Evolutionary conservation across 2,113 vertebrate species (phyloP).

Genomic region (Vireo altiloquus): DNA sequence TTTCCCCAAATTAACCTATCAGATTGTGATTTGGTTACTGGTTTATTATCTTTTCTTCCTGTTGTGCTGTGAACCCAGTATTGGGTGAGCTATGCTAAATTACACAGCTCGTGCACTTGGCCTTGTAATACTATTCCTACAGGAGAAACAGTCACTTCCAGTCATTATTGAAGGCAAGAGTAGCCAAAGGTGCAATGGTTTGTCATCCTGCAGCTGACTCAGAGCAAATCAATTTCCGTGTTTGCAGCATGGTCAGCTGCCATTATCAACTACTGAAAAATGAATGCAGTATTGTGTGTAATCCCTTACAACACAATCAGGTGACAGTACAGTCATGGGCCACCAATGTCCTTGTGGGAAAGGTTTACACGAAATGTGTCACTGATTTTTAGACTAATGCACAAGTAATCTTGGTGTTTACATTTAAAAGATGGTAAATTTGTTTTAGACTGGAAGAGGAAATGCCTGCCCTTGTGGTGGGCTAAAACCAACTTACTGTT

Average conservation of each 20-base stretch:
- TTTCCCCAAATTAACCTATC: neutral
- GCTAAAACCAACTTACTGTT: neutral
- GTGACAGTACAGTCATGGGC: neutral
- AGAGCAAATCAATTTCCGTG: neutral
- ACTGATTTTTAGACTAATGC: neutral
- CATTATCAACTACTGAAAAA: neutral
- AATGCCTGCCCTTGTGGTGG: neutral
- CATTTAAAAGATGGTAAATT: neutral
- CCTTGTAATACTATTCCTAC: neutral
- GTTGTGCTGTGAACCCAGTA: neutral
- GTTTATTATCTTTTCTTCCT: neutral
- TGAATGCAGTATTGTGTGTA: neutral
- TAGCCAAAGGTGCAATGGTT: neutral
- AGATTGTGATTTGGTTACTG: neutral
- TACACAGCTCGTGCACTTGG: neutral
- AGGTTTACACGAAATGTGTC: neutral
- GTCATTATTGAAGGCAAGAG: neutral
- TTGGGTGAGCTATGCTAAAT: neutral
- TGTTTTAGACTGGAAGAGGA: neutral
- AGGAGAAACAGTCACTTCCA: neutral
- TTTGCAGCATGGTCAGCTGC: neutral
- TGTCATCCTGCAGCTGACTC: neutral
- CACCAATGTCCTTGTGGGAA: neutral
- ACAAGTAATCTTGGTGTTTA: neutral
- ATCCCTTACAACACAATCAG: neutral